Conservation (phyloP, 1,140 invertebrate genomes). For the Brachionus rotundiformis region DNA sequence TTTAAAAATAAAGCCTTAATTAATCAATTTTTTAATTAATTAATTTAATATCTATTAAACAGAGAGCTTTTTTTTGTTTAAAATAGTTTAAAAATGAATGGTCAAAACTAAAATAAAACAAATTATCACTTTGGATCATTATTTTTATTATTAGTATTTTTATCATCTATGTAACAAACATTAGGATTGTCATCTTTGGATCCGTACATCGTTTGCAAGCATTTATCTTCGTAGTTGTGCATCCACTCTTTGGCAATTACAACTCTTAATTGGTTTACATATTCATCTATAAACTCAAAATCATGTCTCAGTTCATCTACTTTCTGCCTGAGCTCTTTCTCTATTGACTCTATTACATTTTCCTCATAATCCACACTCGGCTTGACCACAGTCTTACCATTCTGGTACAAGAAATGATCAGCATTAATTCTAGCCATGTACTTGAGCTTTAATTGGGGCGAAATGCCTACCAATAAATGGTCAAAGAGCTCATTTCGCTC, state of each 20-base stretch:
- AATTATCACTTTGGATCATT: not conserved
- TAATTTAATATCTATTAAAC: no score
- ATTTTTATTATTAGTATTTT: conserved; percentile 15
- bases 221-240: conserved; percentile 42
- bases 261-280: not conserved
- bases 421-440: not conserved
- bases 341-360: conserved; percentile 20
- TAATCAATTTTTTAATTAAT: no score
- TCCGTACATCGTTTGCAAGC: not conserved
- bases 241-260: conserved; percentile 36
- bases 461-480: not conserved
- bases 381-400: not conserved
- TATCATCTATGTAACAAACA: conserved; percentile 28
- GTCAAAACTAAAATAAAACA: not conserved
- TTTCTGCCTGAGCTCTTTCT: conserved; percentile 36
- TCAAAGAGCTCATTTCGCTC: not conserved
- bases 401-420: not conserved
- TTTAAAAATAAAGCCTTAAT: no score
- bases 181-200: not conserved
- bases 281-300: conserved; percentile 42
- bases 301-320: not conserved
- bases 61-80: no score
- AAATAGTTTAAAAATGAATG: no score
- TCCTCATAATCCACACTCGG: not conserved
- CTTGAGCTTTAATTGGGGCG: not conserved